Evolutionary conservation across 2,113 vertebrate genomes (phyloP).

Genomic region (Passer montanus): DNA sequence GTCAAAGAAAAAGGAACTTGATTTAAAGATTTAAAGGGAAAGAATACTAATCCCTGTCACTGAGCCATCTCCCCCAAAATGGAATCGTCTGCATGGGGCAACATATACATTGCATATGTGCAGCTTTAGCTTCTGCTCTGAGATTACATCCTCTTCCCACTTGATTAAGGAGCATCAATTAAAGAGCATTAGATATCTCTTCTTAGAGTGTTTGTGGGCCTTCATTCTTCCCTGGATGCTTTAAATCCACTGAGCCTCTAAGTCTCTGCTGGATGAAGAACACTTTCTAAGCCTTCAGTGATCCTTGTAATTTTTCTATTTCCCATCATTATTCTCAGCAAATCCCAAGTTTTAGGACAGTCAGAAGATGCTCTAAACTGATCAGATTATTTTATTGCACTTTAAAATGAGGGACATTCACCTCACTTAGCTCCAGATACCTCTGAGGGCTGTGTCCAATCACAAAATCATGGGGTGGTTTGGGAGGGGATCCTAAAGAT

Average conservation of each 20-base stretch:
- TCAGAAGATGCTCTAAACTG: neutral
- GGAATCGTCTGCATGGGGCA: neutral
- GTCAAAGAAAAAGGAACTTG: neutral
- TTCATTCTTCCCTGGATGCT: neutral
- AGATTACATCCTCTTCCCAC: neutral
- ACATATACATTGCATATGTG: neutral
- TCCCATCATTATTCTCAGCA: neutral
- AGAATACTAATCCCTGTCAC: neutral
- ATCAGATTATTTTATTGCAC: neutral
- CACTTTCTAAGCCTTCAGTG: neutral
- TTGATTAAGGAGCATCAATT: constrained; percentile 5
- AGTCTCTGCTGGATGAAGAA: neutral
- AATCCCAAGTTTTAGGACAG: neutral
- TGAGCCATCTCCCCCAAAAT: neutral
- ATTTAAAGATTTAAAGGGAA: neutral
- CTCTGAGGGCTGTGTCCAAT: neutral
- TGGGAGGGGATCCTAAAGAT: neutral
- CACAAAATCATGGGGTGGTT: neutral
- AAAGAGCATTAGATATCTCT: neutral
- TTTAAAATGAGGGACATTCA: neutral
- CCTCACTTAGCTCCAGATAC: neutral
- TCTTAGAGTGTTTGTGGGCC: neutral
- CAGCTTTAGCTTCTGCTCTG: neutral
- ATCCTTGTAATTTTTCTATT: neutral
- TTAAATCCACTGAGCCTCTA: neutral